Conservation (phyloP, 2,113 vertebrate species). For the Rhinolophus ferrumequinum region DNA sequence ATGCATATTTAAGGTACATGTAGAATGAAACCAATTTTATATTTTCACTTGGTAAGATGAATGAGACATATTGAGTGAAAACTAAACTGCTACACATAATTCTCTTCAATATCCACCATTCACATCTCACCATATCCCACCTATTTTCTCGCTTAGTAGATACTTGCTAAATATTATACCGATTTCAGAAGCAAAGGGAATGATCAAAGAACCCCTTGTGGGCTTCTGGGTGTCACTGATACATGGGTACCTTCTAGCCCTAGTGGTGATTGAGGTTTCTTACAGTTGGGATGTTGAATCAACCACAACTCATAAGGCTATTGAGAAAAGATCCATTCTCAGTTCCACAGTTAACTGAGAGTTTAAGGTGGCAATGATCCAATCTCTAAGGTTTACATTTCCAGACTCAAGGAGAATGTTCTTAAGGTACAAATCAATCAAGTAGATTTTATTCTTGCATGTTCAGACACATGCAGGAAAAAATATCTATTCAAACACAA, state of each 20-base stretch:
- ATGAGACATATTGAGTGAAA: background rate
- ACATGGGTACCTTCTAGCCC: background rate
- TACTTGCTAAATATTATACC: background rate
- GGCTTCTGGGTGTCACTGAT: background rate
- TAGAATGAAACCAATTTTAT: background rate
- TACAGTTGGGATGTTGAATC: background rate
- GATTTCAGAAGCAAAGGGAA: background rate
- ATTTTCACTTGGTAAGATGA: background rate
- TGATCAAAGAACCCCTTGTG: background rate
- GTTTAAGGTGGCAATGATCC: conserved; percentile 13
- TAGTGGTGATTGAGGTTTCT: background rate
- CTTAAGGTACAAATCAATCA: conserved; percentile 37
- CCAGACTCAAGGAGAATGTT: conserved; percentile 49
- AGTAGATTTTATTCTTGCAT: conserved; percentile 40
- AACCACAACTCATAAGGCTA: background rate
- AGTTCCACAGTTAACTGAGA: conserved; percentile 19
- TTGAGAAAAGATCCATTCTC: conserved; percentile 10
- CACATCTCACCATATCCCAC: background rate
- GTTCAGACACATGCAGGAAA: conserved; percentile 13
- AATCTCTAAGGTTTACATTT: conserved; percentile 46
- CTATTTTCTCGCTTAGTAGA: background rate
- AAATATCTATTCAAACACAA: conserved; percentile 17
- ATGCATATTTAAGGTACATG: background rate
- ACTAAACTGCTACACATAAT: background rate
- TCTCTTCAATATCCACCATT: background rate